Conservation (phyloP, 2,113 vertebrate genomes). For the Spermophilus dauricus region DNA sequence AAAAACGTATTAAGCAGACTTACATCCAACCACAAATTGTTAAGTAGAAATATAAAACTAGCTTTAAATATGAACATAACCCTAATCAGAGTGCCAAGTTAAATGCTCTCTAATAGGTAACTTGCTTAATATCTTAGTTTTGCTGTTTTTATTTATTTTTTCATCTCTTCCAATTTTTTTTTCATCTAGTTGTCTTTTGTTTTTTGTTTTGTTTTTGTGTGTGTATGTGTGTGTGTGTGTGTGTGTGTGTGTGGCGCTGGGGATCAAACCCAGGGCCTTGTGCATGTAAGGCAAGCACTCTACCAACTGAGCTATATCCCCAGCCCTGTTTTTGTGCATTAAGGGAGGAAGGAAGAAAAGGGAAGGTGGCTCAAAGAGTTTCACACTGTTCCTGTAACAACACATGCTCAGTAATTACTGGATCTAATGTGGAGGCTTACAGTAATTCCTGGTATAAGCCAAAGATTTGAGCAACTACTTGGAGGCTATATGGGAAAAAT, state of each 20-base stretch:
- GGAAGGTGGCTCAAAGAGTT: not conserved
- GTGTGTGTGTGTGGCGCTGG: no score
- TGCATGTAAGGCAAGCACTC: no score
- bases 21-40: slow-evolving; percentile 5
- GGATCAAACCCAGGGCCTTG: no score
- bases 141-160: not conserved
- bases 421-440: not conserved
- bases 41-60: slow-evolving; percentile 26
- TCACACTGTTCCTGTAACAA: not conserved
- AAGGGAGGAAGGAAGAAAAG: not conserved
- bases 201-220: no score
- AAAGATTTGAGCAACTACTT: not conserved
- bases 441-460: not conserved
- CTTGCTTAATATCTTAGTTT: not conserved
- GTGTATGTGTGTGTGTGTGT: no score
- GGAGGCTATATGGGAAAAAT: not conserved
- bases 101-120: not conserved
- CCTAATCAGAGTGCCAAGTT: not conserved
- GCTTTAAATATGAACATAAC: not conserved
- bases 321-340: not conserved
- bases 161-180: not conserved
- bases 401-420: not conserved
- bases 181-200: no score
- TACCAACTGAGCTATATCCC: no score
- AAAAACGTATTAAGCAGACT: not conserved